These are phyloP conservation scores for Parnassius glacialis DNA, from an alignment of 2,888 invertebrate species.

Conservation along the genomic window DNA sequence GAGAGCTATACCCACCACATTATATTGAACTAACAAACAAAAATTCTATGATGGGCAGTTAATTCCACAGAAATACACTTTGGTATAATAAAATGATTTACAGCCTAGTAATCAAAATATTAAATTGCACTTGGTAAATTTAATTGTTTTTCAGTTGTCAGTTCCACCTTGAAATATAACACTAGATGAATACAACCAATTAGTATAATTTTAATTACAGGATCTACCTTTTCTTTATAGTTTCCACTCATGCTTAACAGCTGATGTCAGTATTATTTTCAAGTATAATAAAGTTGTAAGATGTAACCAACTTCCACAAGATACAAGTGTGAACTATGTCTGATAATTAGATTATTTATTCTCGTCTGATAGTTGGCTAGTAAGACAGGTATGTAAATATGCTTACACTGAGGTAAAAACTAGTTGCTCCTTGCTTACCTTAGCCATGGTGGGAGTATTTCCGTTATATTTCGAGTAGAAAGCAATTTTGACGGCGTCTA, in stretches of 20 bases:
- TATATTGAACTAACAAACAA: no score
- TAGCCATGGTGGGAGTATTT: slow-evolving; percentile 84
- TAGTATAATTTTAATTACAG: not conserved
- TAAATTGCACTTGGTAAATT: no score
- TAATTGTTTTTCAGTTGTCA: no score
- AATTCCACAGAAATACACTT: no score
- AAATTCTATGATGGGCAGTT: no score
- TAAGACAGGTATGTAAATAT: slow-evolving; percentile 49
- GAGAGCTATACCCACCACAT: no score
- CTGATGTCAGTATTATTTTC: not conserved
- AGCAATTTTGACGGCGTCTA: slow-evolving; percentile 80
- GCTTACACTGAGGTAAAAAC: slow-evolving; percentile 5
- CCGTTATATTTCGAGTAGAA: slow-evolving; percentile 85
- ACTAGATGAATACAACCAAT: not conserved
- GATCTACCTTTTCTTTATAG: slow-evolving; percentile 18
- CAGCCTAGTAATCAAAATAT: no score
- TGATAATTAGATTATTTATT: no score
- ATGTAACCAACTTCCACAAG: not conserved
- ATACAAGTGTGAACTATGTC: slow-evolving; percentile 17
- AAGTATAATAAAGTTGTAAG: not conserved
- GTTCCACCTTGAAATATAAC: no score
- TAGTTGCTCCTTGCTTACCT: slow-evolving; percentile 69
- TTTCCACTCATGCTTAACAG: slow-evolving; percentile 10
- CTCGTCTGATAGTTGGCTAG: no score
- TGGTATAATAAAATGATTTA: no score